Conservation (phyloP, 2,888 invertebrate genomes). For the Aspidiotus destructor region DNA sequence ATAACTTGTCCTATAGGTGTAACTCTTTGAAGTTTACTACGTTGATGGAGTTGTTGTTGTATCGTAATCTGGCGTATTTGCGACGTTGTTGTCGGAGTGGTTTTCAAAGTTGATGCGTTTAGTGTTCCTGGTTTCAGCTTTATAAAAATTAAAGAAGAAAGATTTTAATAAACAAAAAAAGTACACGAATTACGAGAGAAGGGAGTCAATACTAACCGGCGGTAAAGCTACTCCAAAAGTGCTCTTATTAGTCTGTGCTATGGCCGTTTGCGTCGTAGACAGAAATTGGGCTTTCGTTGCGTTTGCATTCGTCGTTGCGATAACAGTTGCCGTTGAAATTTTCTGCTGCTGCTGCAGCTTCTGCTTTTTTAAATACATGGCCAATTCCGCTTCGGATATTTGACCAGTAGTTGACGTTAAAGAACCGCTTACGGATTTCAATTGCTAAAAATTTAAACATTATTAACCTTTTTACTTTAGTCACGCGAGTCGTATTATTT, state of each 20-base stretch:
- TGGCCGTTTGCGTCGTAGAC: constrained; percentile 14
- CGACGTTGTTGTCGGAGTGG: constrained; percentile 44
- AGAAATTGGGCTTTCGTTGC: constrained; percentile 27
- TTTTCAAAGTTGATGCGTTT: constrained; percentile 30
- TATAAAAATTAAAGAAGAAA: not conserved
- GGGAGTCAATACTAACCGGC: constrained; percentile 1
- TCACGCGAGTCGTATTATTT: too few relatives aligned
- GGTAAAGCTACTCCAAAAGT: constrained; percentile 24
- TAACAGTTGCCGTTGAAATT: constrained; percentile 27
- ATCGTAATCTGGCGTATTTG: constrained; percentile 57
- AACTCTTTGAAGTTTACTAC: constrained; percentile 55
- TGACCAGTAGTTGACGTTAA: constrained; percentile 41
- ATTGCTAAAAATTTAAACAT: too few relatives aligned
- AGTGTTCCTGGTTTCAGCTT: constrained; percentile 30
- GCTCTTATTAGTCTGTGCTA: constrained; percentile 38
- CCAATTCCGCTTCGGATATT: constrained; percentile 52
- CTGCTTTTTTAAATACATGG: constrained; percentile 50
- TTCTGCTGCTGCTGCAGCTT: constrained; percentile 36
- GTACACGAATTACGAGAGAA: not conserved
- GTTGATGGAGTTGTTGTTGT: constrained; percentile 43
- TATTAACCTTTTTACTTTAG: too few relatives aligned
- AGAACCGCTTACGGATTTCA: too few relatives aligned
- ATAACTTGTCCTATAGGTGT: constrained; percentile 50
- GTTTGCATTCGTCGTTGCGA: constrained; percentile 32
- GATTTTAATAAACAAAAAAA: not conserved